A percentile compares a stretch with the other conserved stretches of the same genome.
These are phyloP conservation scores for Hemitrygon akajei DNA, from an alignment of 2,797 vertebrate genomes.

Conservation along the genomic window DNA sequence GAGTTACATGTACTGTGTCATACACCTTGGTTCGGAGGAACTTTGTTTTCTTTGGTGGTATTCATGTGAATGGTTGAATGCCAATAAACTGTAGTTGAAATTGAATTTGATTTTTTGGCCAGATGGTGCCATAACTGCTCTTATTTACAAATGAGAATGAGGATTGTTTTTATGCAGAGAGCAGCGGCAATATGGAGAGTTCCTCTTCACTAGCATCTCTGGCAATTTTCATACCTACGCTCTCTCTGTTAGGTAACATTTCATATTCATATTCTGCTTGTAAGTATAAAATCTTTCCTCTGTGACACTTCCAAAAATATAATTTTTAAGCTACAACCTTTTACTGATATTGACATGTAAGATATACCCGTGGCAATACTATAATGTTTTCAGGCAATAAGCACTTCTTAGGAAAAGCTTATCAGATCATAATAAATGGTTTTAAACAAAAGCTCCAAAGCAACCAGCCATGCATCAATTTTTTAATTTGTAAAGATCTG, in stretches of 20 bases:
- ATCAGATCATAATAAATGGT: not conserved
- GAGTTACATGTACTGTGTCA: no score
- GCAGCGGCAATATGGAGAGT: not conserved
- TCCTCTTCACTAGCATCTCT: not conserved
- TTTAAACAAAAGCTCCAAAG: not conserved
- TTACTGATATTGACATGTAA: not conserved
- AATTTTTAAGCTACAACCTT: not conserved
- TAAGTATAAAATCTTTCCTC: not conserved
- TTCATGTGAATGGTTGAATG: no score
- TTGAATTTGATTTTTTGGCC: not conserved
- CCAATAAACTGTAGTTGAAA: no score
- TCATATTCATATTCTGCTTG: no score
- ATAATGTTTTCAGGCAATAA: not conserved
- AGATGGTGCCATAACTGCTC: not conserved
- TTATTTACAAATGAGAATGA: not conserved
- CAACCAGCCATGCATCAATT: not conserved
- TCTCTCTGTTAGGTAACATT: not conserved
- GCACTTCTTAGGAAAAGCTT: not conserved
- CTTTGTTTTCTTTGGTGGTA: no score
- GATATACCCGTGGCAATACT: not conserved
- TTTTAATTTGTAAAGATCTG: not conserved
- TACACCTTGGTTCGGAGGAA: no score
- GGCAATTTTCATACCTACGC: not conserved
- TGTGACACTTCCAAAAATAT: not conserved
- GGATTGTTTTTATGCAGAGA: not conserved